Percentiles rank a stretch among this genome's conserved stretches.
phyloP scores from a whole-genome alignment of 2,888 invertebrate species.

The Pseudococcus longispinus region DNA sequence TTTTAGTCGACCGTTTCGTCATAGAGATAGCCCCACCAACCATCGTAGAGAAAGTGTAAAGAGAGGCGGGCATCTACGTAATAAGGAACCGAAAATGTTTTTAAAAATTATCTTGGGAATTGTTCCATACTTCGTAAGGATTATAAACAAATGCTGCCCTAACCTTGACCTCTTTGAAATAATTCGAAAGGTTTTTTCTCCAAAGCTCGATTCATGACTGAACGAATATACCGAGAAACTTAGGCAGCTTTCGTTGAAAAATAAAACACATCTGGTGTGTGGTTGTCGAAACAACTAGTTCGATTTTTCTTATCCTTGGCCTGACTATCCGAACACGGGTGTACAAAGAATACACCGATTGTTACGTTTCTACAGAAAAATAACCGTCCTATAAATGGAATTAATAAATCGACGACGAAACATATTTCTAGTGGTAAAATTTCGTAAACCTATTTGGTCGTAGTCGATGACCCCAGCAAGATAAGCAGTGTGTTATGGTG shows the following conservation, averaged over 20 bases:
- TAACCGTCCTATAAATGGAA: not conserved
- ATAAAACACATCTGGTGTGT: not conserved
- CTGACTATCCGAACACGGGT: not conserved
- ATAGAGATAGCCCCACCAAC: not conserved
- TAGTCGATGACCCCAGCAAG: constrained; percentile 7
- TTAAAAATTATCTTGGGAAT: not conserved
- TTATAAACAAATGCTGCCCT: not conserved
- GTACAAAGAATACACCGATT: not conserved
- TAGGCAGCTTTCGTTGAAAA: not conserved
- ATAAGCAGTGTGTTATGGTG: not conserved
- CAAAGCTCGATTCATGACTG: not conserved
- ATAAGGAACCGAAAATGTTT: not conserved
- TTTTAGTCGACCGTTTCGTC: not conserved
- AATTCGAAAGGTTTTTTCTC: too few relatives aligned
- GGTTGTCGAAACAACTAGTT: not conserved
- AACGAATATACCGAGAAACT: not conserved
- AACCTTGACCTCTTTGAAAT: not conserved
- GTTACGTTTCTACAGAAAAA: not conserved
- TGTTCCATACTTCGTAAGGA: not conserved
- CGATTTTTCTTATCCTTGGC: not conserved
- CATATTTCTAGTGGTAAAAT: not conserved
- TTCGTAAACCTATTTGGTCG: not conserved
- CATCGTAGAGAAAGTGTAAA: not conserved
- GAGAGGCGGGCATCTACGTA: not conserved
- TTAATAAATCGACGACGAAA: not conserved